Evolutionary conservation across 2,113 vertebrate species (phyloP).

Genomic region (Manacus vitellinus): DNA sequence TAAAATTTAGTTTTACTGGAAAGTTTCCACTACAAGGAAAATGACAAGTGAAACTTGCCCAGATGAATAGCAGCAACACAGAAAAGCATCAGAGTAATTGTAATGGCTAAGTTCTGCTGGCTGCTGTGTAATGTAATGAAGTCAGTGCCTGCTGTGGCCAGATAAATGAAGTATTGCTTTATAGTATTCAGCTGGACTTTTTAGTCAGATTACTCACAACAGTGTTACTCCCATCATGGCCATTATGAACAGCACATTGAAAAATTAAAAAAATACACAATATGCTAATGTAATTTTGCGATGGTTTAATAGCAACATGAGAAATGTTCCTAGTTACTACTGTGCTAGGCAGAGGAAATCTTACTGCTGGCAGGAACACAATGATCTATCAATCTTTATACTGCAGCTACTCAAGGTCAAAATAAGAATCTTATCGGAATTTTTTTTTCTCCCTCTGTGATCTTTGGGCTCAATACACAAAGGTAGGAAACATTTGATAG

Average conservation of each 20-base stretch:
- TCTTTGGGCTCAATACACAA: not conserved
- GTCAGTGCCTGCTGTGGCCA: not conserved
- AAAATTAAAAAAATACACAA: constrained; percentile 20
- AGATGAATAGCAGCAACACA: not conserved
- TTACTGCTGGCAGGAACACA: not conserved
- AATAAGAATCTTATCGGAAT: not conserved
- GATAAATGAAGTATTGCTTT: constrained; percentile 35
- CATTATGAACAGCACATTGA: not conserved
- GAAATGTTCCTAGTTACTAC: not conserved
- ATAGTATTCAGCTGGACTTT: not conserved
- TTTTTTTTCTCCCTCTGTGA: not conserved
- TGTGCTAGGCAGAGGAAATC: not conserved
- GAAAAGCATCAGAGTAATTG: constrained; percentile 12
- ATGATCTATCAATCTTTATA: not conserved
- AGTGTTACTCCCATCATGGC: not conserved
- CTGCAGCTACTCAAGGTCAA: not conserved
- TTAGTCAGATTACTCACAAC: constrained; percentile 10
- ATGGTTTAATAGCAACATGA: constrained; percentile 10
- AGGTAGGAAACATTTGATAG: not conserved
- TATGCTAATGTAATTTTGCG: constrained; percentile 39
- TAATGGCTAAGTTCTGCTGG: not conserved
- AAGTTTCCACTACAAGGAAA: not conserved
- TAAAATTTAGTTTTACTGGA: not conserved
- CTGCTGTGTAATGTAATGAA: constrained; percentile 23
- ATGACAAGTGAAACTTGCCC: not conserved